Percentiles rank a stretch among this genome's conserved stretches.
Evolutionary conservation across 2,888 invertebrate genomes (phyloP).

Genomic region (Augochlorella aurata): DNA sequence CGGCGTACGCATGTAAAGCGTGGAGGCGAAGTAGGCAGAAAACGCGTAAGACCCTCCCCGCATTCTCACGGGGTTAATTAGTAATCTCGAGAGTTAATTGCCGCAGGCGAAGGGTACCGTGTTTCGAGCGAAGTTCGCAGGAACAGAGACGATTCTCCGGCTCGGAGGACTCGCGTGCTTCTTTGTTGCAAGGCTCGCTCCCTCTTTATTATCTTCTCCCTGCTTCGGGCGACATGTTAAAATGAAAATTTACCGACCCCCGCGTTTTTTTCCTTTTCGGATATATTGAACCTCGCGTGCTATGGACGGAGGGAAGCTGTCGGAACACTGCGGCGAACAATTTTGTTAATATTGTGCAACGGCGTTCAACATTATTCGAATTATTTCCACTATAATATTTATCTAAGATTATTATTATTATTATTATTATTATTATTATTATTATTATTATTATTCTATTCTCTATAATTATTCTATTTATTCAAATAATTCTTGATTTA

Average conservation of each 20-base stretch:
- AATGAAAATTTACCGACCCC: conserved; percentile 7
- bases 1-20: conserved; percentile 14
- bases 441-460: no score
- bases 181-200: conserved; percentile 31
- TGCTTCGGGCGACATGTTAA: conserved; percentile 6
- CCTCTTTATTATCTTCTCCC: conserved; percentile 14
- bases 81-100: conserved; percentile 75
- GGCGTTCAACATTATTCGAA: no score
- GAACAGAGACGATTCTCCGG: conserved; percentile 37
- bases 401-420: no score
- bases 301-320: neutral
- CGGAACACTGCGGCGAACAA: neutral
- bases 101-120: conserved; percentile 57
- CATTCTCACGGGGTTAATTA: conserved; percentile 76
- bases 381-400: no score
- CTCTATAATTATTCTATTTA: no score
- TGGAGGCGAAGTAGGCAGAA: conserved; percentile 60
- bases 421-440: no score
- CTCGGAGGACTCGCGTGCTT: conserved; percentile 34
- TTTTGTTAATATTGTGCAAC: neutral
- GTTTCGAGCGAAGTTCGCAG: conserved; percentile 55
- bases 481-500: no score
- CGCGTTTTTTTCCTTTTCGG: neutral
- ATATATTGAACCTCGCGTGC: neutral
- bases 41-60: conserved; percentile 61